Evolutionary conservation across 2,888 invertebrate genomes (phyloP).

Genomic region (Pristionchus entomophagus): DNA sequence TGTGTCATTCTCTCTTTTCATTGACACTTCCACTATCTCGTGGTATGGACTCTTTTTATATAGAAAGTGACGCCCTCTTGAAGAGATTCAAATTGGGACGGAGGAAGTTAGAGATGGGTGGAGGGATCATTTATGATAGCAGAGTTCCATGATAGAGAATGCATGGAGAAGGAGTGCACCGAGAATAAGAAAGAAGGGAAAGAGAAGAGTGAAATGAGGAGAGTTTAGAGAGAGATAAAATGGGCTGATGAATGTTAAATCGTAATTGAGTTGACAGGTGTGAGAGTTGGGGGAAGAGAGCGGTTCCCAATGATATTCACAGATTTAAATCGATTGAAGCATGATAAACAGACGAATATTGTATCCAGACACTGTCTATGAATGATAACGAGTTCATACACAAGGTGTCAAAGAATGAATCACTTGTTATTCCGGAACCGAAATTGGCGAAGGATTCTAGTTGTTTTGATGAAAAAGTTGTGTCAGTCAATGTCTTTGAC

Average conservation of each 20-base stretch:
- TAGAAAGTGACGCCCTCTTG: neutral
- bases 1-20: neutral
- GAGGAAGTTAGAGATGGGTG: neutral
- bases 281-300: neutral
- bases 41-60: neutral
- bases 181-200: neutral
- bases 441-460: neutral
- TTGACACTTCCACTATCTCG: neutral
- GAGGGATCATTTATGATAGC: conserved; percentile 5
- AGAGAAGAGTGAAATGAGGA: neutral
- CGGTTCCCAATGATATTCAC: neutral
- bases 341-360: neutral
- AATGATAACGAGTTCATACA: neutral
- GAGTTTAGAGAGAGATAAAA: neutral
- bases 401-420: neutral
- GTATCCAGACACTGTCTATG: neutral
- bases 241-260: conserved; percentile 18
- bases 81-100: neutral
- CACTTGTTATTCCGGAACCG: neutral
- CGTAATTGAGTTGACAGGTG: conserved; percentile 28
- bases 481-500: neutral
- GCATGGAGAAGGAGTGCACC: neutral
- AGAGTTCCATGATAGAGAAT: neutral
- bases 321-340: neutral
- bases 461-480: conserved; percentile 2